Evolutionary conservation across 2,113 vertebrate genomes (phyloP).

Genomic region (Atractosteus spatula): DNA sequence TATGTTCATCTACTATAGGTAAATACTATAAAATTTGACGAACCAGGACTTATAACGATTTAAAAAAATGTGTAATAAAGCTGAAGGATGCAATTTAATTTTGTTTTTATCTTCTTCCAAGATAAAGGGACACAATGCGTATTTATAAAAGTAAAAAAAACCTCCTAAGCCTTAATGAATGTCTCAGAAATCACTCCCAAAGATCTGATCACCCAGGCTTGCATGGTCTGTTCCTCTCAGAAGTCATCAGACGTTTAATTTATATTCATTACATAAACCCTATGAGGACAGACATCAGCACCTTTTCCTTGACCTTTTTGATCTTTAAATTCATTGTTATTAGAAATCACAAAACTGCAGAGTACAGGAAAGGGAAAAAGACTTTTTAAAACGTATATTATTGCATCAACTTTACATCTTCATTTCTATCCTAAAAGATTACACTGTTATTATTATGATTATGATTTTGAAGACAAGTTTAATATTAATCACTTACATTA

Average conservation of each 20-base stretch:
- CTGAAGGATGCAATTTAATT: background rate
- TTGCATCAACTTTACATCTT: too few species aligned
- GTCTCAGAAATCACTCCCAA: constrained; percentile 4
- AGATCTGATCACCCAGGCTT: constrained; percentile 3
- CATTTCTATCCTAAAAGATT: too few species aligned
- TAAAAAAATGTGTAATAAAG: background rate
- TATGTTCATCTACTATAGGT: constrained; percentile 27
- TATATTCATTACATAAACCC: constrained; percentile 54
- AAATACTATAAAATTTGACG: constrained; percentile 34
- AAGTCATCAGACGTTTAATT: constrained; percentile 48
- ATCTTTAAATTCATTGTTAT: constrained; percentile 55
- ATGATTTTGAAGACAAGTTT: too few species aligned
- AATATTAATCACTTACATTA: too few species aligned
- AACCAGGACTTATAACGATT: constrained; percentile 23
- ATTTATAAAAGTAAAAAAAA: background rate
- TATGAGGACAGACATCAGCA: constrained; percentile 26
- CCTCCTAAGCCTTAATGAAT: background rate
- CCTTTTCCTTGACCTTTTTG: constrained; percentile 45
- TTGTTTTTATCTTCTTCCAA: too few species aligned
- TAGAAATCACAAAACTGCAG: constrained; percentile 32
- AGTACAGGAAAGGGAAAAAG: too few species aligned
- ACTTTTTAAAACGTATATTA: too few species aligned
- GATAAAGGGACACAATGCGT: too few species aligned
- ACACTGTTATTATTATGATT: too few species aligned
- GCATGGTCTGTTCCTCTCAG: background rate